Conservation (phyloP, 1,140 invertebrate genomes). For the Tribolium madens region DNA sequence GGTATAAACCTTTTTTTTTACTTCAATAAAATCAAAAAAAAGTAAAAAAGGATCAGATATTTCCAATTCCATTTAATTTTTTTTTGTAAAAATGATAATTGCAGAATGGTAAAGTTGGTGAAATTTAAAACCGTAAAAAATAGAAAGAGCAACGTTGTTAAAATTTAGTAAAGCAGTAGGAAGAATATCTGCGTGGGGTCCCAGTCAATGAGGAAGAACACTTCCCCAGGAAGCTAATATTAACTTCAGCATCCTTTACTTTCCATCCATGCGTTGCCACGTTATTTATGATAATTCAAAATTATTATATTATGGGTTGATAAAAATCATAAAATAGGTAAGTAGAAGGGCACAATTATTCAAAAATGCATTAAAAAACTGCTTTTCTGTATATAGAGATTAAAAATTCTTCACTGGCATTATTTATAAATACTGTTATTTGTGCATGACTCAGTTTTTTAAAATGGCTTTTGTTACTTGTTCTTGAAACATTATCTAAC, state of each 20-base stretch:
- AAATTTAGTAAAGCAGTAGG: slow-evolving; percentile 41
- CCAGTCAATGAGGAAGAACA: slow-evolving; percentile 58
- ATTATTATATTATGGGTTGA: neutral
- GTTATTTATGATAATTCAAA: neutral
- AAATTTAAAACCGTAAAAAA: neutral
- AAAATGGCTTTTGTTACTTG: neutral
- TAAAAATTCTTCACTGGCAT: neutral
- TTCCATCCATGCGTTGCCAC: neutral
- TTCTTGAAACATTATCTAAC: too few relatives aligned
- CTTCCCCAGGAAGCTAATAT: slow-evolving; percentile 58
- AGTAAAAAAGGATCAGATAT: too few relatives aligned
- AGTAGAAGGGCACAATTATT: too few relatives aligned
- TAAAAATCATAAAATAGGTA: neutral
- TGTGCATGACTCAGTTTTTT: neutral
- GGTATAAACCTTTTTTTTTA: too few relatives aligned
- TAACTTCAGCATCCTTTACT: slow-evolving; percentile 56
- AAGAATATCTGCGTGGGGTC: slow-evolving; percentile 51
- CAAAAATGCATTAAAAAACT: too few relatives aligned
- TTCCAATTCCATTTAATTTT: too few relatives aligned
- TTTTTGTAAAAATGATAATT: too few relatives aligned
- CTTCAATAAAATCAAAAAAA: too few relatives aligned
- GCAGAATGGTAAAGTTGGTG: too few relatives aligned
- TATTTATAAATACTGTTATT: neutral
- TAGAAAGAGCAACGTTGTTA: slow-evolving; percentile 1
- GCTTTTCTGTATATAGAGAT: neutral